Base-by-base conservation (phyloP, 2,113 vertebrate genomes). In the Amphiprion ocellaris region DNA sequence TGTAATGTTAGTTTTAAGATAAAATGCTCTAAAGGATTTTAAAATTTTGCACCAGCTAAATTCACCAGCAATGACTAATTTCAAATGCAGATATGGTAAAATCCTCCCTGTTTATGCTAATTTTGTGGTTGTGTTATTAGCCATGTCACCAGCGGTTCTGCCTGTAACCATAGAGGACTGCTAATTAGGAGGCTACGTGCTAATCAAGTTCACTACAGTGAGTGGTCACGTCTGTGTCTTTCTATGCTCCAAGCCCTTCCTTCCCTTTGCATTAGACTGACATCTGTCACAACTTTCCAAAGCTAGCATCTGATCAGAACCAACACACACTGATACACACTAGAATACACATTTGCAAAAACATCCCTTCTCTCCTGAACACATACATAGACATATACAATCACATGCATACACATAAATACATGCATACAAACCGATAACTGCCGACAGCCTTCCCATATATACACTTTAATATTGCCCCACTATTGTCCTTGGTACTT, bases 181-280 rank as follows among this genome's bases (percentile, higher is more conserved):
- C 96, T 99, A 98, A 99, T 99, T 98, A 98, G 95, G 94, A 94
- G 93, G 95, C 85, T 87, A 87, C 46, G 86, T 90, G 95, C 96
- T 98, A 97, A 99, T 98, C 97, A 97, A 97, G 96, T 97, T 95
- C 96, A 95, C 93, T 95, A 74, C 73, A 90, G 49, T 92, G 95
- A 96, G 96, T 96, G 97, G 96, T 96, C 96, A 96, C 89, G 90
- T 92, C 91, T 93, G 92, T 92, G 90, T 89, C 62, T 95, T 96
- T 95, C 95, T 97, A 94, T 90, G 96, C 86, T 94, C 94, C 81
- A 92, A 96, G 95, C 95, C 94, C 94, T 96, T 96, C 96, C 93
- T 96, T 99, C 97, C 95, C 91, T 94, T 97, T 90, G 90, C 94
- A 97, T 99, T 98, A 99, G 95, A 95, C 94, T 96, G 96, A 96